These are phyloP conservation scores for Triplophysa siluroides DNA, from an alignment of 2,113 vertebrate genomes.

Conservation along the genomic window DNA sequence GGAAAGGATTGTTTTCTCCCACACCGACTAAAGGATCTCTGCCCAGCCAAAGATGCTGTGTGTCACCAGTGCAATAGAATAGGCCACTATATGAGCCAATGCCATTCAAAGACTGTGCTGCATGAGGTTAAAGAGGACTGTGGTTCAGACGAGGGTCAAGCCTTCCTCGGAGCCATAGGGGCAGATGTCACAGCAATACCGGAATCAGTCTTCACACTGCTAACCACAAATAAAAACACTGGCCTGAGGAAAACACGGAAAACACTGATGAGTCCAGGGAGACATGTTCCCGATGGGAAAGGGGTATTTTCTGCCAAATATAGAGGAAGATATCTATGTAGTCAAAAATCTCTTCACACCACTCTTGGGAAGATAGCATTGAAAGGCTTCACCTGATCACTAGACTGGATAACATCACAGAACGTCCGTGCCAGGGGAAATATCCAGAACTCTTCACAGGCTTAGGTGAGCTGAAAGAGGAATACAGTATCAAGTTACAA, in stretches of 20 bases:
- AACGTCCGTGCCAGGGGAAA: neutral
- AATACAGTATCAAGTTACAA: neutral
- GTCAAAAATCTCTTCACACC: slow-evolving; percentile 6
- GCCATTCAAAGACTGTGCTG: neutral
- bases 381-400: neutral
- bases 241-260: neutral
- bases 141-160: neutral
- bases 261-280: neutral
- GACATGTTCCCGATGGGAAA: neutral
- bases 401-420: neutral
- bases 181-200: neutral
- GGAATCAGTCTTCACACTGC: neutral
- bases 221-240: neutral
- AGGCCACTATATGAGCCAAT: neutral
- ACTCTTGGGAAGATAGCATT: neutral
- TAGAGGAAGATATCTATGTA: neutral
- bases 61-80: neutral
- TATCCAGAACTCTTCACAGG: slow-evolving; percentile 1
- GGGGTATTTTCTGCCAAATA: neutral
- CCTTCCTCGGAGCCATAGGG: neutral
- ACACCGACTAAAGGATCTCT: slow-evolving; percentile 12
- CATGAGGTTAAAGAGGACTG: neutral
- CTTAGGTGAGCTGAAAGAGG: slow-evolving; percentile 8
- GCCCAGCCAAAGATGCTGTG: neutral
- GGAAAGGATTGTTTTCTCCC: too few relatives aligned